Evolutionary conservation across 2,888 invertebrate species (phyloP), one percentile per base, ranked within the genome.

Genomic region (Acrobasis consociella): DNA sequence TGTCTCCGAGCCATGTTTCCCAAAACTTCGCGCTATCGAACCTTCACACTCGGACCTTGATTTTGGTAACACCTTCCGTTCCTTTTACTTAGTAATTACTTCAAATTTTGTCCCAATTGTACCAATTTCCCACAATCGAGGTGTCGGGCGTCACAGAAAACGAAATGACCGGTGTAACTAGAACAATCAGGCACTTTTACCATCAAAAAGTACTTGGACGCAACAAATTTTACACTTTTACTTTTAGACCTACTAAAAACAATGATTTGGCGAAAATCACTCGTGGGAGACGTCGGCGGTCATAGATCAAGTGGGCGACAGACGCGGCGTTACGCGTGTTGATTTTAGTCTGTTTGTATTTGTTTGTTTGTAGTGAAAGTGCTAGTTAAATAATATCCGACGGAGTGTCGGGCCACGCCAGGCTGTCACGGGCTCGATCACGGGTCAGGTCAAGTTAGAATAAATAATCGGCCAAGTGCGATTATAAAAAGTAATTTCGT

Each of bases 231-330:
- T 72, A 80, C 80, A 86, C 87, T 87, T 85, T 86, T 87, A 87
- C 87, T 86, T 86, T 86, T 79, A 67, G 70, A 70, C 69, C 76
- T 73, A 74, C 79, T 80, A 78, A 81, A 85, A 80, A 79, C 78
- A 80, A 83, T 86, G 86, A 86, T 82, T 82, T 78, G 71, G 77
- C 85, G 82, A 74, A 82, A 84, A 80, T 71, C 63, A 66, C 62
- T 64, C 73, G 76, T 72, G 74, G 69, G 75, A 71, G 67, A 58
- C 65, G 51, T 56, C n/a, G 59, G 0, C 46, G 38, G 31, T 53
- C 62, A 62, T 31, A 53, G 53, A 61, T 31, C 69, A 70, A 56
- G 73, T 76, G 75, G 38, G 39, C 60, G 49, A 13, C 51, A 60
- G 60, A 60, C 38, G 42, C 10, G 60, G 10, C 13, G 13, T 52